Base-by-base conservation (phyloP, 1,140 invertebrate genomes). In the Triops longicaudatus region DNA sequence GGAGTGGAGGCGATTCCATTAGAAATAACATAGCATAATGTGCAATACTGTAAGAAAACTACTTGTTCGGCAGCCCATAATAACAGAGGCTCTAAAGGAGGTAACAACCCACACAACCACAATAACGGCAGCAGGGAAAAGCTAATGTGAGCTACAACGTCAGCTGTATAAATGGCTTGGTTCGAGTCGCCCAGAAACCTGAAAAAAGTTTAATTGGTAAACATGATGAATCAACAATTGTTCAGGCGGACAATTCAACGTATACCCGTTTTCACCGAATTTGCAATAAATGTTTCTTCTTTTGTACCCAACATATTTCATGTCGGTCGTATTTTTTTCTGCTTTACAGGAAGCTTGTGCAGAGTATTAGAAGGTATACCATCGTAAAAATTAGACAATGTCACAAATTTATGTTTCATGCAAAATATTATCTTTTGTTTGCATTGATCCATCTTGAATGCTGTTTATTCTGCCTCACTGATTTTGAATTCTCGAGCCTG, bases 151-250 rank as follows among this genome's bases (percentile, higher is more conserved):
- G 50, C 50, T 22, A 63, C 22, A 22, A 63, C 50, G 22, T 63
- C 50, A 63, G 10, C 50, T 63, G 50, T n/a, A 22, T 63, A 63
- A 22, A 63, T 63, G 4, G 50, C 14, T 63, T 17, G 50, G 50
- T 63, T 63, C 50, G 50, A 63, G 50, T 63, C 50, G 14, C 50
- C 50, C 50, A 63, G n/a, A 63, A 63, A 63, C 50, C 50, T 63
- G 1, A 6, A 63, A 63, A 0, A 37, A 37, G 17, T 63, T 17
- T 10, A 63, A 63, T n/a, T 11, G 1, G 4, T 63, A 63, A 63
- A 6, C 17, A n/a, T 63, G 50, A n/a, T 17, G 14, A 37, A 4
- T 37, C 31, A 37, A 63, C 6, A 22, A 14, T 5, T 17, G n/a
- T 14, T 63, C 50, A n/a, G 17, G 10, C 10, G n/a, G 17, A 63